Evolutionary conservation across 2,888 invertebrate genomes (phyloP), one percentile per base, ranked within the genome.

Genomic region (Epinotia demarniana): DNA sequence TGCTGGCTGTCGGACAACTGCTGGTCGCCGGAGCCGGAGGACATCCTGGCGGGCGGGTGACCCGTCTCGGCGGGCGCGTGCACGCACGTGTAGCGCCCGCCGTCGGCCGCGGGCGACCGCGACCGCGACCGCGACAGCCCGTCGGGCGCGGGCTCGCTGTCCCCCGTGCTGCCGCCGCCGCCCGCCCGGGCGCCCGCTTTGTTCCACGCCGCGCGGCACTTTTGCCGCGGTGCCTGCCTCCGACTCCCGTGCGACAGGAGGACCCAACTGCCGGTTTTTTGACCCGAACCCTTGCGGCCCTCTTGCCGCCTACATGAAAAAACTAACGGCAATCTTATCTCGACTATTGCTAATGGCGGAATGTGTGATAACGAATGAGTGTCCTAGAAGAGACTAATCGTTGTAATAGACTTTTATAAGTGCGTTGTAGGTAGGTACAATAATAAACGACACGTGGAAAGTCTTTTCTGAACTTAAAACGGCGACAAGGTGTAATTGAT

Each of bases 1-100:
- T 96, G 96, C 91, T 96, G 96, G 96, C 93, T 96, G 75, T 96
- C 96, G 55, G 96, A 96, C 95, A 96, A 96, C 92, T 96, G 96
- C 89, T 96, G 96, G 96, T 96, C 96, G 73, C 96, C 96, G 80
- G 96, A 96, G 87, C 96, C 96, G 75, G 96, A 96, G 85, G 95
- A 95, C 85, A 91, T 94, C 76, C 90, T 96, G 84, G 95, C 96
- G 83, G 95, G 96, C 87, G 96, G 96, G 92, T 96, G 96, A 96
- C 96, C 95, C 94, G 94, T 94, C 89, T 92, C 93, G 95, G 94
- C 95, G 94, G 95, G 95, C 92, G 94, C 90, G 83, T 95, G 95
- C 92, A 93, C 94, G 88, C 94, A 93, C 87, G 94, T 94, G 91
- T 94, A 94, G 94, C 93, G 92, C 92, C 91, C 91, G 91, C 93